Evolutionary conservation across 1,140 invertebrate species (phyloP).

Genomic region (Colletes latitarsis): DNA sequence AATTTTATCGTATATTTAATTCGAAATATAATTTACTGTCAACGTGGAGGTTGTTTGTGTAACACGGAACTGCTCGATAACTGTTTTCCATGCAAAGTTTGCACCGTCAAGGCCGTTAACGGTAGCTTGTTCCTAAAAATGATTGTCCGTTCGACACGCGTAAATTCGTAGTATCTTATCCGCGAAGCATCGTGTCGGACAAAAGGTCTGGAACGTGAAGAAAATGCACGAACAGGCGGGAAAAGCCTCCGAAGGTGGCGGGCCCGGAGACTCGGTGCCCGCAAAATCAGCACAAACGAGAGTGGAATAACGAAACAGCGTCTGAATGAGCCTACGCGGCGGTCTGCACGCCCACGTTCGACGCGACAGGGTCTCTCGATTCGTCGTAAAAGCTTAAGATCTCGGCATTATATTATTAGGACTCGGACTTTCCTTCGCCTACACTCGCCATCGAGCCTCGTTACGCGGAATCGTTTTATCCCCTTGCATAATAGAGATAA

Average conservation of each 20-base stretch:
- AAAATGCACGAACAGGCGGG: slow-evolving; percentile 20
- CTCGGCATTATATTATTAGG: not conserved
- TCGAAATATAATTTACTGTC: too few species aligned
- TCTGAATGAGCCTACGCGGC: slow-evolving; percentile 69
- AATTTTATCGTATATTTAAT: too few species aligned
- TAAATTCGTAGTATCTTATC: slow-evolving; percentile 33
- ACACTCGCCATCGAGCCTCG: too few species aligned
- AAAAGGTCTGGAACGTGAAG: slow-evolving; percentile 37
- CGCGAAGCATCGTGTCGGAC: slow-evolving; percentile 28
- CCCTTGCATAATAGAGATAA: too few species aligned
- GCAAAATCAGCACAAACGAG: slow-evolving; percentile 47
- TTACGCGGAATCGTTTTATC: too few species aligned
- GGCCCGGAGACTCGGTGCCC: slow-evolving; percentile 5
- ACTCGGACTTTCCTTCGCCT: too few species aligned
- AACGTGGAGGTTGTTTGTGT: too few species aligned
- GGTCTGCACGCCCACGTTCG: slow-evolving; percentile 50
- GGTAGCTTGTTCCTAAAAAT: slow-evolving; percentile 15
- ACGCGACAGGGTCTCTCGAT: slow-evolving; percentile 2
- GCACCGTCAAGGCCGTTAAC: slow-evolving; percentile 9
- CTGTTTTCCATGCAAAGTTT: not conserved
- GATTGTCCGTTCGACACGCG: slow-evolving; percentile 35
- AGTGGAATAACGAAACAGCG: slow-evolving; percentile 59
- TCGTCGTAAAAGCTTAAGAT: not conserved
- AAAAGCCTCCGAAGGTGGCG: slow-evolving; percentile 32
- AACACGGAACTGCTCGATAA: not conserved